Base-by-base conservation (phyloP, 1,140 invertebrate species). In the Bombus superbus region DNA sequence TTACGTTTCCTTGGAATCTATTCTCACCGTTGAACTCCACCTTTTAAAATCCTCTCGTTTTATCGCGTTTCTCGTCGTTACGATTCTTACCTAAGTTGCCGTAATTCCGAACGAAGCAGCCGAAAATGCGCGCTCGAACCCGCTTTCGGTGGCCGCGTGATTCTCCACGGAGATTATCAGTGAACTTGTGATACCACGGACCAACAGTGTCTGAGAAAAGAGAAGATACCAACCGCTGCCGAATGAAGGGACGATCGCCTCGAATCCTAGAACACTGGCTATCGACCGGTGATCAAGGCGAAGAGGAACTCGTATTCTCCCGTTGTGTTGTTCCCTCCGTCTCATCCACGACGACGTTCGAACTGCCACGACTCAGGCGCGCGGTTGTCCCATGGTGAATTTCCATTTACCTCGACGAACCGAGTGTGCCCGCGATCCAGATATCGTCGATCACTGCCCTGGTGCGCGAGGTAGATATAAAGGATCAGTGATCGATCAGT, bases 51-150 rank as follows among this genome's bases (percentile, higher is more conserved):
- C 10, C 59, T 62, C 8, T 62, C 28, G 59, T 42, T 75, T 53
- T 10, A 25, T 59, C 28, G 15, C 47, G 32, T 25, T 42, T 53
- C 10, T 38, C 13, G 68, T 66, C 22, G 9, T 75, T 38, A 22
- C 47, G 44, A 10, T 25, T 25, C 32, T 82, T 68, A 22, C 28
- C 69, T 53, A 57, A 44, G n/a, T 44, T 79, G 74, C 78, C 73
- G 42, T 42, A 59, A 40, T 71, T 64, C n/a, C 35, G 35, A 42
- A 66, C 44, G 75, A 38, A 74, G 13, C 6, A 10, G 47, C 35
- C 44, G 76, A 81, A 88, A 62, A 81, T 76, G 87, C 87, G 88
- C 86, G 83, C 68, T 72, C 83, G 78, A 40, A 81, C 42, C 82
- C 74, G 82, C 35, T 38, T 25, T 18, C 82, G 62, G 25, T 68